Conservation (phyloP, 1,140 invertebrate genomes). For the Gerris buenoi region DNA sequence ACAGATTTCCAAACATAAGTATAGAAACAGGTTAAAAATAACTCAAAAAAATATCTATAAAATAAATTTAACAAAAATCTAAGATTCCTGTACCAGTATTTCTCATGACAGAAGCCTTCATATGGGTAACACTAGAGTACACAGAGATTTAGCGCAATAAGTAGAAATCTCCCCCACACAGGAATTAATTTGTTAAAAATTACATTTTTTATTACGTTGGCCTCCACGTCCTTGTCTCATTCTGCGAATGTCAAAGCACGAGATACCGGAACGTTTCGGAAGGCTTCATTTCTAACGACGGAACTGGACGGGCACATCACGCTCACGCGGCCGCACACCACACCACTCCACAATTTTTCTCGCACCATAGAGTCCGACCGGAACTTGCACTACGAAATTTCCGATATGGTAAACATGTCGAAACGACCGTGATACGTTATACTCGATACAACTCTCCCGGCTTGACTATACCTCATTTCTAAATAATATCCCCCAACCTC, state of each 20-base stretch:
- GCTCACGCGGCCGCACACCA: slow-evolving; percentile 21
- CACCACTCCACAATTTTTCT: slow-evolving; percentile 16
- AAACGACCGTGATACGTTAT: slow-evolving; percentile 21
- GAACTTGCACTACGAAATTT: slow-evolving; percentile 17
- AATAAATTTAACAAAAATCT: slow-evolving; percentile 10
- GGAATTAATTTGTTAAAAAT: slow-evolving; percentile 23
- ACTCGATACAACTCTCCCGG: slow-evolving; percentile 19
- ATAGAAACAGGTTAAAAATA: neutral
- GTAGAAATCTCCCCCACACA: slow-evolving; percentile 10
- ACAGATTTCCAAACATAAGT: neutral
- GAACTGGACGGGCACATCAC: slow-evolving; percentile 20
- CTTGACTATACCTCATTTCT: slow-evolving; percentile 24
- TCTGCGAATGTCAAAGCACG: slow-evolving; percentile 27
- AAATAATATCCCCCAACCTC: slow-evolving; percentile 22
- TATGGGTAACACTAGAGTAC: slow-evolving; percentile 11
- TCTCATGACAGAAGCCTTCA: slow-evolving; percentile 15
- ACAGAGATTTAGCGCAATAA: slow-evolving; percentile 8
- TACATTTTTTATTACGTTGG: slow-evolving; percentile 36
- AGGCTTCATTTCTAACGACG: slow-evolving; percentile 23
- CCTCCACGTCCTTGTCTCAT: slow-evolving; percentile 37
- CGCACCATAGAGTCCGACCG: slow-evolving; percentile 8
- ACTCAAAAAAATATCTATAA: slow-evolving; percentile 6
- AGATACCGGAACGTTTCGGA: slow-evolving; percentile 25
- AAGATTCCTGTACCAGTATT: slow-evolving; percentile 11
- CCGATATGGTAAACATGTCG: slow-evolving; percentile 15